Evolutionary conservation across 2,113 vertebrate species (phyloP), one percentile per base, ranked within the genome.

Genomic region (Meles meles): DNA sequence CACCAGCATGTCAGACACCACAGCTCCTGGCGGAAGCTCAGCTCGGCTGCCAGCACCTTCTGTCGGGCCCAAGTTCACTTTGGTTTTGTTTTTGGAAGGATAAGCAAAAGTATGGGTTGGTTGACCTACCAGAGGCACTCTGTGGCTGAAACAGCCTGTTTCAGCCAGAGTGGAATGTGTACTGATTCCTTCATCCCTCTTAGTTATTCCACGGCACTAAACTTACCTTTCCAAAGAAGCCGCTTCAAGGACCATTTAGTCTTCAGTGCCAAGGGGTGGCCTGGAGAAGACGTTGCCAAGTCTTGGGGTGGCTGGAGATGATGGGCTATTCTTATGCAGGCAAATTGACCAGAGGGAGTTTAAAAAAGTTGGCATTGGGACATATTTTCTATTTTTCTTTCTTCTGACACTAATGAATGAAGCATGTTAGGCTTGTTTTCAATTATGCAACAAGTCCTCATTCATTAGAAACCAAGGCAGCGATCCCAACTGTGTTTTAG

Each of bases 371-470:
- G 85, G 97, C 92, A 29, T 76, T 6, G 23, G 77, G 29, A 88
- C 0, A 3, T 31, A 14, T 47, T 47, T 15, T 47, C 55, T n/a
- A 61, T 94, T 55, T 67, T 42, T 9, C 37, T 52, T 31, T 21
- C 31, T 49, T 57, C 71, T 80, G 61, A 91, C 93, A 89, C 69
- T 96, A 97, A 96, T 96, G 94, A 97, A 97, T 92, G 95, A 95
- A 88, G 42, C 84, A 77, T 71, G 83, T 92, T 96, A 95, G 95
- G 69, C 65, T 97, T 97, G 95, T 97, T 97, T 97, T 93, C 94
- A 97, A 92, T 98, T 96, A 95, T 94, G 90, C 49, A 94, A 95
- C 96, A 97, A 98, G 96, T 84, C 71, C 72, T 74, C 82, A 94
- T 98, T 98, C 94, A 96, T 97, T 94, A 97, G 88, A 85, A 88